Evolutionary conservation across 2,797 vertebrate genomes (phyloP).

Genomic region (Monodelphis domestica): DNA sequence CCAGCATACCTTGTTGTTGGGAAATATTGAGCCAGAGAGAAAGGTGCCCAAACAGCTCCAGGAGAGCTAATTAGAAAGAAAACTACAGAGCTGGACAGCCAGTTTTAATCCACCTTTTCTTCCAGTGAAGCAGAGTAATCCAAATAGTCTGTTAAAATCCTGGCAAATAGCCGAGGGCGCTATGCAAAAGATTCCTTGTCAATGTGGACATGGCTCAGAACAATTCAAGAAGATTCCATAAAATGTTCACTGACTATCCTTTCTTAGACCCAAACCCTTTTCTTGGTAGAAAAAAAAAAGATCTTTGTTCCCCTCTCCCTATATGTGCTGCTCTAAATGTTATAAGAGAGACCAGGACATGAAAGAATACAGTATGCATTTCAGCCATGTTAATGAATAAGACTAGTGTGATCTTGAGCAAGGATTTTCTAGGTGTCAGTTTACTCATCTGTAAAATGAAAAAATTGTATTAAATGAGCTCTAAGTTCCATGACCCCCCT

Average conservation of each 20-base stretch:
- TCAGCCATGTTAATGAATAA: not conserved
- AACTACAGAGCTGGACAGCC: not conserved
- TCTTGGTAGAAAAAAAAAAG: not conserved
- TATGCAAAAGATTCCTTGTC: not conserved
- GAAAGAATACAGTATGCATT: not conserved
- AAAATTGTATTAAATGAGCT: not conserved
- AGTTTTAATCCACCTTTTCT: not conserved
- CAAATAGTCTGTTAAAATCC: not conserved
- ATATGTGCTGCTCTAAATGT: not conserved
- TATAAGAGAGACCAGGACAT: not conserved
- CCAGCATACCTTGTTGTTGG: not conserved
- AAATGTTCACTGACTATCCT: not conserved
- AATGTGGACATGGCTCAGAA: not conserved
- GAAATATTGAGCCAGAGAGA: not conserved
- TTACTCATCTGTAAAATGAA: not conserved
- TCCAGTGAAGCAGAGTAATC: not conserved
- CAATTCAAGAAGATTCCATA: not conserved
- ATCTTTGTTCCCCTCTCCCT: not conserved
- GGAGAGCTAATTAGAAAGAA: not conserved
- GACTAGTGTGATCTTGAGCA: not conserved
- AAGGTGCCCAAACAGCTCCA: not conserved
- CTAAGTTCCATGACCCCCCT: not conserved
- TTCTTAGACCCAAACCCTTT: not conserved
- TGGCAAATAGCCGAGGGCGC: not conserved
- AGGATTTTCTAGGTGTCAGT: not conserved